A percentile compares a stretch with the other conserved stretches of the same genome.
These are phyloP conservation scores for Scatophagus argus DNA, from an alignment of 2,113 vertebrate genomes.

Conservation along the genomic window DNA sequence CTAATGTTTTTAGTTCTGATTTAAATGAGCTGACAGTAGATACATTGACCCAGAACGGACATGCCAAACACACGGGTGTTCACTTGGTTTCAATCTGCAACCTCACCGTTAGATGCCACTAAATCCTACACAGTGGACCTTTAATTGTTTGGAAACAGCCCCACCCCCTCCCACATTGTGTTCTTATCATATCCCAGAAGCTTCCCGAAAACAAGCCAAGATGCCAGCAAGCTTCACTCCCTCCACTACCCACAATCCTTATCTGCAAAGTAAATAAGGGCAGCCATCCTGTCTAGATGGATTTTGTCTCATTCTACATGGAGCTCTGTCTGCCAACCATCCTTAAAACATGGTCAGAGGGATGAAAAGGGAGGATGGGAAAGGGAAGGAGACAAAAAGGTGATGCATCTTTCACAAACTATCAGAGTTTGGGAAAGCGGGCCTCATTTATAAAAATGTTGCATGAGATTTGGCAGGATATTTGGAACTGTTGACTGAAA, in stretches of 20 bases:
- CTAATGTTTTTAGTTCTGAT: too few species aligned
- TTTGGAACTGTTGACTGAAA: too few species aligned
- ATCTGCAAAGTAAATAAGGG: slow-evolving; percentile 76
- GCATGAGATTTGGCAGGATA: neutral
- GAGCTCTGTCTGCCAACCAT: slow-evolving; percentile 46
- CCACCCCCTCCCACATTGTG: slow-evolving; percentile 29
- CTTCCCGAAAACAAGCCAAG: slow-evolving; percentile 70
- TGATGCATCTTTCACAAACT: slow-evolving; percentile 30
- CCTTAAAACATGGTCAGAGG: slow-evolving; percentile 26
- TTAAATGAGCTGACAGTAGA: too few species aligned
- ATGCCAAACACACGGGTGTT: too few species aligned
- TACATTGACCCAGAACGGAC: too few species aligned
- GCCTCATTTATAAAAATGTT: slow-evolving; percentile 10
- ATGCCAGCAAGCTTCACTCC: slow-evolving; percentile 54
- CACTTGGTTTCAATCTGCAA: too few species aligned
- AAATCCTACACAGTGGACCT: too few species aligned
- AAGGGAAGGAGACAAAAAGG: slow-evolving; percentile 9
- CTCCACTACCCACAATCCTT: slow-evolving; percentile 68
- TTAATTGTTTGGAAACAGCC: slow-evolving; percentile 40
- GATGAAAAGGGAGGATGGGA: slow-evolving; percentile 18
- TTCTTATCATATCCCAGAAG: slow-evolving; percentile 76
- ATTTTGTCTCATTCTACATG: slow-evolving; percentile 58
- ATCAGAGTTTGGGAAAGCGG: neutral
- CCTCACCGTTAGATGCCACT: too few species aligned
- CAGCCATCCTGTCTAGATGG: slow-evolving; percentile 66